Base-by-base conservation (phyloP, 1,140 invertebrate species). In the Heliconius eleuchia region DNA sequence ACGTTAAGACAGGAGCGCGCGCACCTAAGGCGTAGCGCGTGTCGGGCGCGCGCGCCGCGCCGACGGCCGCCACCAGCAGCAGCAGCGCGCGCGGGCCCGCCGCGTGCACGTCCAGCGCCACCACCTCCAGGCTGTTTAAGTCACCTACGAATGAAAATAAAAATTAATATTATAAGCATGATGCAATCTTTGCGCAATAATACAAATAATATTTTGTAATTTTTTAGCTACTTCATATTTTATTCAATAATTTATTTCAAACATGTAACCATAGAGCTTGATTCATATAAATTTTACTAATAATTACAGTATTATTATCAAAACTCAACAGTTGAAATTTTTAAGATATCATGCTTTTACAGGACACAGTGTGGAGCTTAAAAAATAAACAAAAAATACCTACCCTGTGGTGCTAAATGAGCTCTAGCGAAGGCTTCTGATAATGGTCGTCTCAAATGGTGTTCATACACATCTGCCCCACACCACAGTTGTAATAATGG, bases 1-100 rank as follows among this genome's bases (percentile, higher is more conserved):
- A 23, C 23, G 23, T 23, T 23, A 23, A 23, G 23, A 23, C 23
- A 23, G 23, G 23, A 23, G 23, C 23, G 23, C 23, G 23, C 77
- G 84, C 73, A 92, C 90, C 90, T 7, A 91, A 83, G 39, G 89
- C 88, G 71, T 89, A 88, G 73, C 90, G 76, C 82, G 97, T 95
- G 83, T 96, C 96, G 3, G 95, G 95, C 19, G 96, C 96, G 66
- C 96, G 90, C 16, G 96, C 95, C 3, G 95, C 90, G 88, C 97
- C 97, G 19, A 97, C 95, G 34, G 96, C 97, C 23, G 97, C 97
- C 71, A 96, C 96, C 16, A 98, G 94, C 74, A 98, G 88, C 74
- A 98, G 95, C 37, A 98, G 94, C 18, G 96, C 96, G 75, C 96
- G 95, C 39, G 96, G 96, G 52, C 96, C 96, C 34, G 96, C 96